Percentiles rank a stretch among this genome's conserved stretches.
Conservation (phyloP, 2,113 vertebrate genomes). For the Atrichornis clamosus region DNA sequence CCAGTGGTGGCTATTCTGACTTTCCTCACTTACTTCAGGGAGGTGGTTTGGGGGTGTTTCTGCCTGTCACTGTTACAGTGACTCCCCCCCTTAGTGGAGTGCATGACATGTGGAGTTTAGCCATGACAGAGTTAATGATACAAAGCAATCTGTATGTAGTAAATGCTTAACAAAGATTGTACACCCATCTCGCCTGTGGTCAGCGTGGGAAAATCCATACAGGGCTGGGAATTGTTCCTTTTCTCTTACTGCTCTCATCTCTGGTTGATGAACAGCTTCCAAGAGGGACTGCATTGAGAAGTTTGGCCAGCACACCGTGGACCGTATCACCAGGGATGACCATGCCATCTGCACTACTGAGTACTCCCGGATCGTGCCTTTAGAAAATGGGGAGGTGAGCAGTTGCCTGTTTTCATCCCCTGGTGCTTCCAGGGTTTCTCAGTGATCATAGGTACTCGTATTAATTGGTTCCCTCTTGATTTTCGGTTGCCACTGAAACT, state of each 20-base stretch:
- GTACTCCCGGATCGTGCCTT: slow-evolving; percentile 91
- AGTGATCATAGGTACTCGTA: neutral
- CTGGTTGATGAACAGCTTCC: slow-evolving; percentile 74
- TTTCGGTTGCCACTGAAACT: neutral
- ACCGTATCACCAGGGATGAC: slow-evolving; percentile 83
- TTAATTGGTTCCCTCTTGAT: neutral
- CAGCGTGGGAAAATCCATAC: neutral
- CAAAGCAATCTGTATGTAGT: neutral
- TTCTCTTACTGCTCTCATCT: neutral
- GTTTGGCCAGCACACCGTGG: slow-evolving; percentile 85
- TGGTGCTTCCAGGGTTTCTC: neutral
- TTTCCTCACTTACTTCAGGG: neutral
- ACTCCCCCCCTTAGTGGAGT: neutral
- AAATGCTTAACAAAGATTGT: neutral
- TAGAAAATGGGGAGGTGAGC: slow-evolving; percentile 94
- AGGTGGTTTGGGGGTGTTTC: neutral
- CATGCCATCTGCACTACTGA: slow-evolving; percentile 88
- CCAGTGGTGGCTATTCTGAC: neutral
- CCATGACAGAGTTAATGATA: neutral
- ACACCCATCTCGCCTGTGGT: neutral
- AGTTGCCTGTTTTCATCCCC: neutral
- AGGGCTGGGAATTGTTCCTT: neutral
- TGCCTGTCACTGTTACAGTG: neutral
- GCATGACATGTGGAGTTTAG: rapidly evolving
- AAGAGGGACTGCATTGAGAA: slow-evolving; percentile 93